Evolutionary conservation across 2,113 vertebrate genomes (phyloP), one percentile per base, ranked within the genome.

Genomic region (Xiphophorus couchianus): DNA sequence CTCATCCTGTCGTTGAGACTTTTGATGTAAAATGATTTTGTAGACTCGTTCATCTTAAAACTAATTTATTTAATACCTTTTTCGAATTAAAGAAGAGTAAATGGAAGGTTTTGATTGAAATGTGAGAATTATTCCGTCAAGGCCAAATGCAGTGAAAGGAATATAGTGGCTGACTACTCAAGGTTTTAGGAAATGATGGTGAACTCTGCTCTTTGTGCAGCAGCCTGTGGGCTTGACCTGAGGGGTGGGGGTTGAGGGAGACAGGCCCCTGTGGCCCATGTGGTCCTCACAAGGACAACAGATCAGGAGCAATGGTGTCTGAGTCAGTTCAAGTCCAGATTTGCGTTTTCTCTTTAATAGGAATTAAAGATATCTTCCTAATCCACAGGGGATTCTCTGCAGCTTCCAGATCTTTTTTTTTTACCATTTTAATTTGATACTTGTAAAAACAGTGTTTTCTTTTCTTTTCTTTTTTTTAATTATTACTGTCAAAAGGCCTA

Each of bases 191-290:
- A 86, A 72, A 86, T 86, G 70, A 78, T 66, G 77, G 75, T 77
- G 82, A 66, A 63, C 81, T 80, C 63, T 74, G 58, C 84, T 86
- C 84, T 90, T 84, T 86, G 84, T 87, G 83, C 77, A 58, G 84
- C 85, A 79, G 86, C 80, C 80, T 80, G 77, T 85, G 77, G 54
- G 86, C 73, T 88, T 48, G 44, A 48, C 44, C 44, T 5, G 82
- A 89, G 37, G 1, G 1, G 5, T 14, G 4, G 71, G 78, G 77
- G 35, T 11, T 2, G 35, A 37, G 68, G 35, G 72, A 62, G 42
- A 39, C 74, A 65, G 48, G 85, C 73, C 74, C 80, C 42, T 85
- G 77, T 86, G 76, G 13, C 71, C 37, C 77, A 1, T 35, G 35
- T 37, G 35, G 35, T 10, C 35, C 42, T 81, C 83, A 80, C 66